Percentiles rank a stretch among this genome's conserved stretches.
Conservation (phyloP, 1,140 invertebrate species). For the Caenorhabditis brenneri region DNA sequence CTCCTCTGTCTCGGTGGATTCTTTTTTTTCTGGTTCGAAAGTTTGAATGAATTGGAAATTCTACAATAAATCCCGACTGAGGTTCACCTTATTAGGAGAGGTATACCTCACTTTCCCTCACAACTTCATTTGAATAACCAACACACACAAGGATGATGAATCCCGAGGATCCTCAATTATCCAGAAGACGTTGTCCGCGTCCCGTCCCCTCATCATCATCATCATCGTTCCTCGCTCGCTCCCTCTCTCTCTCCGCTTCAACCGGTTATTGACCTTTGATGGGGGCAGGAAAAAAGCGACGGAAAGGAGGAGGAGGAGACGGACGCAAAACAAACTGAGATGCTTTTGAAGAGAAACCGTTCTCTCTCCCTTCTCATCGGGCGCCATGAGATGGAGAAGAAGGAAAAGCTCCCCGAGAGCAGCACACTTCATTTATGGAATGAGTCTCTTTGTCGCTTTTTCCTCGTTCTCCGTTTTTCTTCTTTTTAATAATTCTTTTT, state of each 20-base stretch:
- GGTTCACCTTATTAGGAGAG: neutral
- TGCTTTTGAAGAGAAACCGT: neutral
- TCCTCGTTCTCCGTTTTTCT: no score
- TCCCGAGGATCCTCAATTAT: neutral
- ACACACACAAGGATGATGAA: neutral
- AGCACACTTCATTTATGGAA: no score
- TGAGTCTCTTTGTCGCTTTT: no score
- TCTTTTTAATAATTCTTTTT: no score
- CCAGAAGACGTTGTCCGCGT: neutral
- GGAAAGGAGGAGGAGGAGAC: neutral
- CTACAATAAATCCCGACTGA: no score
- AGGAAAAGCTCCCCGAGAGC: neutral
- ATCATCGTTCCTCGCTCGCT: neutral
- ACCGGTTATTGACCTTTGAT: constrained; percentile 48
- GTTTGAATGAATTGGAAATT: no score
- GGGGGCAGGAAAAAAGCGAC: neutral
- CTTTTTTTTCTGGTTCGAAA: neutral
- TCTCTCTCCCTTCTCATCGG: neutral
- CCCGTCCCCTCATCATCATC: neutral
- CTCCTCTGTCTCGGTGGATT: no score
- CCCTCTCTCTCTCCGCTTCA: neutral
- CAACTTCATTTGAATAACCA: no score
- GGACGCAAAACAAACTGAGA: constrained; percentile 30
- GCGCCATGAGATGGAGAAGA: neutral
- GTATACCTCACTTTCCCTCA: no score